phyloP scores from a whole-genome alignment of 2,797 vertebrate genomes.

The Acanthiza pusilla region DNA sequence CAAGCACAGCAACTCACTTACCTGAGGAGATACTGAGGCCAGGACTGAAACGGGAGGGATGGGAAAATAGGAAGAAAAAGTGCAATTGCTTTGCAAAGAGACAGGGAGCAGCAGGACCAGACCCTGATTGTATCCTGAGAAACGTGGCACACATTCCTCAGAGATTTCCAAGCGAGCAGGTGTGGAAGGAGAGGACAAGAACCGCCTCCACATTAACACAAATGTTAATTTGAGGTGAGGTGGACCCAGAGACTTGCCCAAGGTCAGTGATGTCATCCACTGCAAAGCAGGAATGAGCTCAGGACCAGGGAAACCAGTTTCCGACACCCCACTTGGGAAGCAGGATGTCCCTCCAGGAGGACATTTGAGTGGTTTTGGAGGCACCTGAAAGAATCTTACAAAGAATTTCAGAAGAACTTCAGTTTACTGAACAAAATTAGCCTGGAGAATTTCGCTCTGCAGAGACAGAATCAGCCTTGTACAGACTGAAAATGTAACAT shows the following conservation, averaged over 20 bases:
- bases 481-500: background rate
- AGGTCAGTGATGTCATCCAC: slow-evolving; percentile 20
- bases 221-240: slow-evolving; percentile 15
- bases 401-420: background rate
- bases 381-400: background rate
- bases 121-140: background rate
- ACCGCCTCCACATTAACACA: background rate
- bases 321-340: background rate
- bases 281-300: slow-evolving; percentile 14
- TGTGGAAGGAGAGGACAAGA: background rate
- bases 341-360: background rate
- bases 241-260: slow-evolving; percentile 35
- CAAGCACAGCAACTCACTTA: background rate
- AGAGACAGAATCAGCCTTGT: background rate
- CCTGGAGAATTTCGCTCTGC: background rate
- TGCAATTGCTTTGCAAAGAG: background rate
- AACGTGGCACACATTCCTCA: background rate
- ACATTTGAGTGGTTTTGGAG: background rate
- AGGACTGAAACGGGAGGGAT: background rate
- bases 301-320: slow-evolving; percentile 47
- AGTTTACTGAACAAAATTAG: background rate
- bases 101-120: background rate
- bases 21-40: background rate
- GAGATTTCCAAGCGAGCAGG: background rate
- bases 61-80: background rate